Percentiles rank a stretch among this genome's conserved stretches.
Evolutionary conservation across 2,888 invertebrate species (phyloP).

Genomic region (Archips crataeganus): DNA sequence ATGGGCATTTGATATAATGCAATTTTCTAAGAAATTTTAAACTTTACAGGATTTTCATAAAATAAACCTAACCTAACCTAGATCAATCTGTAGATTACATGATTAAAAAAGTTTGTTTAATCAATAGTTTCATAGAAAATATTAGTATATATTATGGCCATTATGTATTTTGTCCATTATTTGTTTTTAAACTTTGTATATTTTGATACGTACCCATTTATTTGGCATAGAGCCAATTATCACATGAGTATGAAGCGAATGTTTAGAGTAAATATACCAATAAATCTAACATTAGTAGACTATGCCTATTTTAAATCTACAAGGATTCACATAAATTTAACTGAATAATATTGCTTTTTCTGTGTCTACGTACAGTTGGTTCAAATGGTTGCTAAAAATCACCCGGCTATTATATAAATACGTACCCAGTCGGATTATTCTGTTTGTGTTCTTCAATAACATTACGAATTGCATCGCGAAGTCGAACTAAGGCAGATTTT

Average conservation of each 20-base stretch:
- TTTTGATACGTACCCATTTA: neutral
- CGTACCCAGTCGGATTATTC: slow-evolving; percentile 80
- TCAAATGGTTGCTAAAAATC: neutral
- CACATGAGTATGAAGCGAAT: neutral
- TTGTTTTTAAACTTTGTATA: too few relatives aligned
- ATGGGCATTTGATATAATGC: too few relatives aligned
- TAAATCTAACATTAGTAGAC: neutral
- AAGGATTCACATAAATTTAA: too few relatives aligned
- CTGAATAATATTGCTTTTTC: neutral
- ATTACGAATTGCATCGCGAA: slow-evolving; percentile 89
- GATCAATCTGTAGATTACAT: too few relatives aligned
- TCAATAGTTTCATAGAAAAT: too few relatives aligned
- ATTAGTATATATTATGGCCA: too few relatives aligned
- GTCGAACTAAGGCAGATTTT: slow-evolving; percentile 88
- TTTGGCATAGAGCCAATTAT: slow-evolving; percentile 1
- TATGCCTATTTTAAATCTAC: too few relatives aligned
- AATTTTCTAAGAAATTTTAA: too few relatives aligned
- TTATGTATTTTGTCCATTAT: too few relatives aligned
- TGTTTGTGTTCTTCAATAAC: slow-evolving; percentile 88
- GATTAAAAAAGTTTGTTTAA: too few relatives aligned
- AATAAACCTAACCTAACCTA: too few relatives aligned
- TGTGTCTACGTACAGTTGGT: neutral
- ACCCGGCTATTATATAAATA: slow-evolving; percentile 22
- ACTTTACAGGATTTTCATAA: too few relatives aligned
- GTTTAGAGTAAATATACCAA: neutral